These are phyloP conservation scores for Camponotus vicinus DNA, from an alignment of 1,140 invertebrate species.

Conservation along the genomic window DNA sequence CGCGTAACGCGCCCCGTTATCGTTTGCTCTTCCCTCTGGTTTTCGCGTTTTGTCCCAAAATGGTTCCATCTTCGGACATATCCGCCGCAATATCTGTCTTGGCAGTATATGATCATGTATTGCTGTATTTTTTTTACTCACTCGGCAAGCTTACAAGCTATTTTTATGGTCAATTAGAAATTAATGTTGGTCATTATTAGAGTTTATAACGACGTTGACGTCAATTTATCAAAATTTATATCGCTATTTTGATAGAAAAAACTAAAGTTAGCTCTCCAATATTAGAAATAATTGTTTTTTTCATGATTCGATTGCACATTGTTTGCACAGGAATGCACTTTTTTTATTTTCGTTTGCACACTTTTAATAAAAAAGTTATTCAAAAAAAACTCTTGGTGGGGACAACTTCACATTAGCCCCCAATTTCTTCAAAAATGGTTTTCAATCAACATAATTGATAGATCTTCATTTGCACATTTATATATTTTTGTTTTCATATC, in stretches of 20 bases:
- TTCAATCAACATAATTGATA: too few relatives aligned
- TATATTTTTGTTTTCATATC: too few relatives aligned
- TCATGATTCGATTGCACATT: too few relatives aligned
- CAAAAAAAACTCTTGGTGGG: too few relatives aligned
- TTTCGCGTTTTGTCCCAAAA: slow-evolving; percentile 22
- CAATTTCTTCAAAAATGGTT: too few relatives aligned
- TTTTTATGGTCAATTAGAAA: slow-evolving; percentile 72
- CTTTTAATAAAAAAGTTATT: too few relatives aligned
- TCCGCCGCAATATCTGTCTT: slow-evolving; percentile 61
- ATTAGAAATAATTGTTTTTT: too few relatives aligned
- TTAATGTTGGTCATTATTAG: slow-evolving; percentile 51
- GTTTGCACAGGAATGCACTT: too few relatives aligned
- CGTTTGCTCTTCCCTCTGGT: slow-evolving; percentile 55
- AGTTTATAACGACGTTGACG: slow-evolving; percentile 59
- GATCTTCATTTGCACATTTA: too few relatives aligned
- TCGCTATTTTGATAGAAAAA: background rate
- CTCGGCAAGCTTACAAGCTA: slow-evolving; percentile 42
- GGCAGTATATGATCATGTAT: background rate
- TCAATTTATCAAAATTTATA: slow-evolving; percentile 51
- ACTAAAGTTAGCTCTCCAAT: too few relatives aligned
- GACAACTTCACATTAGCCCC: too few relatives aligned
- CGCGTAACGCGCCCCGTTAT: slow-evolving; percentile 56
- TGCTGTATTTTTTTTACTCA: slow-evolving; percentile 42
- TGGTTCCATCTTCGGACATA: slow-evolving; percentile 35
- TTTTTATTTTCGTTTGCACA: too few relatives aligned